Evolutionary conservation across 2,113 vertebrate genomes (phyloP), one percentile per base, ranked within the genome.

Genomic region (Hippocampus zosterae): DNA sequence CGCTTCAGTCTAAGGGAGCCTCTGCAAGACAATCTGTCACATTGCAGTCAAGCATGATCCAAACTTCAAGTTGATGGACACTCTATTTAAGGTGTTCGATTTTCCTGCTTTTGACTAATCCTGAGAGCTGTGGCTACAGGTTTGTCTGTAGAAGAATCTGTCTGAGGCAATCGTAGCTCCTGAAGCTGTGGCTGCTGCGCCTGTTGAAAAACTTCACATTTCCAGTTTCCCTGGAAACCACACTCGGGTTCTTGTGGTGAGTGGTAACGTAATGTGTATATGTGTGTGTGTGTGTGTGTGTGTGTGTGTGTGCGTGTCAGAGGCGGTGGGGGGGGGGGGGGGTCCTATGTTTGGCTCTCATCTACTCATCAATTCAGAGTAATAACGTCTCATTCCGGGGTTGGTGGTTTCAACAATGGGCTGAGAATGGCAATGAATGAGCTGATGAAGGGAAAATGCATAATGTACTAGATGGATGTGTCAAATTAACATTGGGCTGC

Each of bases 221-320:
- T 88, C 88, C 86, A 88, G 92, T 93, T 92, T 91, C 92, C 92
- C 88, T 92, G 92, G 92, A 92, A 93, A 93, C 92, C 88, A 91
- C 81, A 56, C 78, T 87, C 76, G 84, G 74, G 80, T 76, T 82
- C 90, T 91, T 90, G 85, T 89, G 87, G 86, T 74, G 88, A 91
- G 85, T 85, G 87, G 86, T 90, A 90, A 91, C 85, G 87, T 86
- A 82, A 91, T 79, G 80, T 29, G 29, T 27, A 2, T 27, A 2
- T 27, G 25, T 27, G 25, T 27, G 25, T 27, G 25, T 29, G 29
- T 27, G 25, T 27, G 25, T 27, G 25, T 27, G 25, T 27, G 25
- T 27, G 25, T 27, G 25, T 27, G 25, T 27, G 25, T 27, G 25
- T 27, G 25, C 2, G 25, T 27, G 25, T 27, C 25, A 86, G 41